phyloP scores from a whole-genome alignment of 2,113 vertebrate genomes.

The Rana temporaria region DNA sequence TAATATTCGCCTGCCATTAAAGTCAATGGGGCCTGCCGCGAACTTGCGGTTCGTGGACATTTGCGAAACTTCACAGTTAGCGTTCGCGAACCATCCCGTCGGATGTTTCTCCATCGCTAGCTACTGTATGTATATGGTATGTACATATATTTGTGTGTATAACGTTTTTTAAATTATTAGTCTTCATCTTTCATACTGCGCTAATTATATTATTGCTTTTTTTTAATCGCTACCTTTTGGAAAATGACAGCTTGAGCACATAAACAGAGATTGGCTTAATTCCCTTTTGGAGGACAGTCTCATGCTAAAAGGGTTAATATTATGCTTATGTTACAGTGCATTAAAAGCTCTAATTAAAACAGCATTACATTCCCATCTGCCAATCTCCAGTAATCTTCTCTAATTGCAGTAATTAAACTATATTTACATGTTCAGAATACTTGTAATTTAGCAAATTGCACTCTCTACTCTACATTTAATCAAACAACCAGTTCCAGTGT shows the following conservation, averaged over 20 bases:
- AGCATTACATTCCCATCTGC: slow-evolving; percentile 99
- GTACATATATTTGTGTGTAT: no score
- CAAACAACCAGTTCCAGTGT: slow-evolving; percentile 94
- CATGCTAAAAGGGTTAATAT: slow-evolving; percentile 97
- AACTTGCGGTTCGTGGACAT: no score
- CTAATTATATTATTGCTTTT: slow-evolving; percentile 1
- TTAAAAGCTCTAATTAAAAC: slow-evolving; percentile 99
- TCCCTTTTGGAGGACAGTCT: slow-evolving; percentile 79
- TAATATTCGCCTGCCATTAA: no score
- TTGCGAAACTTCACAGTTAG: no score
- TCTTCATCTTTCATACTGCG: no score
- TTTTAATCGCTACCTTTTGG: slow-evolving; percentile 60
- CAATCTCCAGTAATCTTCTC: slow-evolving; percentile 99
- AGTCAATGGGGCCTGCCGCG: no score
- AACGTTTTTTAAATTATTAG: no score
- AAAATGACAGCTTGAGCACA: slow-evolving; percentile 35
- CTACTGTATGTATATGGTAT: no score
- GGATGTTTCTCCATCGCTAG: no score
- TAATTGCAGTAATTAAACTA: slow-evolving; percentile 99
- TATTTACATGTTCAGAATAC: slow-evolving; percentile 99
- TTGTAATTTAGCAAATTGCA: slow-evolving; percentile 99
- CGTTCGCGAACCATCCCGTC: no score
- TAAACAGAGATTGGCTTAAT: slow-evolving; percentile 51
- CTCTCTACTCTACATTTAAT: slow-evolving; percentile 99
- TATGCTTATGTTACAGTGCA: slow-evolving; percentile 99